Conservation (phyloP, 2,113 vertebrate genomes). For the Uropsilus gracilis region DNA sequence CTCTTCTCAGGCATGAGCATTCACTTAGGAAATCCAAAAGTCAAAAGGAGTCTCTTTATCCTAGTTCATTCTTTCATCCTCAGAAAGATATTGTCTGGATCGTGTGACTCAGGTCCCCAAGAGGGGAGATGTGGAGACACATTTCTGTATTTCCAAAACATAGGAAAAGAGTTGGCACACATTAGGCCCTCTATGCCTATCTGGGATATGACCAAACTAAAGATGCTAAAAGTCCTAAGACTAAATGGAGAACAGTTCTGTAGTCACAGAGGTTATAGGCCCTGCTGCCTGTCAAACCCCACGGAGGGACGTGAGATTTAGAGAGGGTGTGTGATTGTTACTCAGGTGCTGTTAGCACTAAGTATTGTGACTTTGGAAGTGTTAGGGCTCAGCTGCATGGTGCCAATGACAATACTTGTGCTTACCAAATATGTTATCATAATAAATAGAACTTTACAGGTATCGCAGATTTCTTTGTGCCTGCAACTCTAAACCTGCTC, state of each 20-base stretch:
- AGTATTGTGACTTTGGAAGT: not conserved
- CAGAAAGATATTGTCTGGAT: not conserved
- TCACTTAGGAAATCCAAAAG: slow-evolving; percentile 34
- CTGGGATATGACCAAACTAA: not conserved
- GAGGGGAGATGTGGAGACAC: not conserved
- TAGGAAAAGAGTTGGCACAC: not conserved
- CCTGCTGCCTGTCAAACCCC: no score
- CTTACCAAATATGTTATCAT: slow-evolving; percentile 42
- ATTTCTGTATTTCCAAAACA: not conserved
- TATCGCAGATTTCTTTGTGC: slow-evolving; percentile 60
- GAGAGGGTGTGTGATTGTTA: not conserved
- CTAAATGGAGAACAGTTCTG: not conserved
- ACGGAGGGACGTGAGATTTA: not conserved
- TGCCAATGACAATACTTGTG: slow-evolving; percentile 49
- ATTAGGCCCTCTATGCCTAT: not conserved
- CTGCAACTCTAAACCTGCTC: slow-evolving; percentile 6
- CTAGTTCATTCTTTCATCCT: not conserved
- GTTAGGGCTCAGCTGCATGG: not conserved
- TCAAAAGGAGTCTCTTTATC: slow-evolving; percentile 4
- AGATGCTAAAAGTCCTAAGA: not conserved
- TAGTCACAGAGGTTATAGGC: not conserved
- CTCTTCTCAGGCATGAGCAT: not conserved
- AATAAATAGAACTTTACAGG: slow-evolving; percentile 45
- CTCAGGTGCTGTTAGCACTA: not conserved
- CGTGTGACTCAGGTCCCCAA: not conserved